Conservation (phyloP, 2,797 vertebrate species). For the Centroberyx gerrardi region DNA sequence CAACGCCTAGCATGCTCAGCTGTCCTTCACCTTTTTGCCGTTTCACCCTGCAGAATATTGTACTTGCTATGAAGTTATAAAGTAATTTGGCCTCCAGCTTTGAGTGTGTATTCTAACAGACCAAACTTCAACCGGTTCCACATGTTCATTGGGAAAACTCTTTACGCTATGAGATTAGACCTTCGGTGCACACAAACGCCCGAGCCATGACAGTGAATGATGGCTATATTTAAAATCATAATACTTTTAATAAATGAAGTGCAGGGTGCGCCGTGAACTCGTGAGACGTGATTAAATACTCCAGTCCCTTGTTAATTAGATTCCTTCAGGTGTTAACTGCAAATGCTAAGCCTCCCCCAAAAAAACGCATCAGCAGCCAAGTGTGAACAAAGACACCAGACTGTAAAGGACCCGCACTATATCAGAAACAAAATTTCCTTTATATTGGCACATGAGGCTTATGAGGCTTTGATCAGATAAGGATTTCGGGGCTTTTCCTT, state of each 20-base stretch:
- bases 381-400: constrained; percentile 40
- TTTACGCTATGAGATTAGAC: constrained; percentile 52
- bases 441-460: constrained; percentile 48
- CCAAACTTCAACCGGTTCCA: constrained; percentile 31
- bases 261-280: constrained; percentile 64
- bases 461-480: constrained; percentile 68
- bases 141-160: constrained; percentile 39
- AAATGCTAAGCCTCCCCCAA: constrained; percentile 69
- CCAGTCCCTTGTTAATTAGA: constrained; percentile 75
- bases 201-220: constrained; percentile 76
- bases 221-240: constrained; percentile 79
- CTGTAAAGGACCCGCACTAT: constrained; percentile 33
- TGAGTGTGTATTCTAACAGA: constrained; percentile 3
- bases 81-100: constrained; percentile 10
- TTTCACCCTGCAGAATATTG: neutral
- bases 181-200: constrained; percentile 55
- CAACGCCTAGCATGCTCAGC: too few relatives aligned
- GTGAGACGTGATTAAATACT: constrained; percentile 77
- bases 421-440: constrained; percentile 52
- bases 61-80: neutral
- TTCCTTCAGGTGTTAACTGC: constrained; percentile 78
- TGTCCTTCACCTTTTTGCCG: too few relatives aligned
- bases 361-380: constrained; percentile 41
- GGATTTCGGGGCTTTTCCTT: constrained; percentile 74
- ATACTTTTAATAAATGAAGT: constrained; percentile 80